Percentiles rank a stretch among this genome's conserved stretches.
These are phyloP conservation scores for Mystacornis crossleyi DNA, from an alignment of 2,113 vertebrate genomes.

Conservation along the genomic window DNA sequence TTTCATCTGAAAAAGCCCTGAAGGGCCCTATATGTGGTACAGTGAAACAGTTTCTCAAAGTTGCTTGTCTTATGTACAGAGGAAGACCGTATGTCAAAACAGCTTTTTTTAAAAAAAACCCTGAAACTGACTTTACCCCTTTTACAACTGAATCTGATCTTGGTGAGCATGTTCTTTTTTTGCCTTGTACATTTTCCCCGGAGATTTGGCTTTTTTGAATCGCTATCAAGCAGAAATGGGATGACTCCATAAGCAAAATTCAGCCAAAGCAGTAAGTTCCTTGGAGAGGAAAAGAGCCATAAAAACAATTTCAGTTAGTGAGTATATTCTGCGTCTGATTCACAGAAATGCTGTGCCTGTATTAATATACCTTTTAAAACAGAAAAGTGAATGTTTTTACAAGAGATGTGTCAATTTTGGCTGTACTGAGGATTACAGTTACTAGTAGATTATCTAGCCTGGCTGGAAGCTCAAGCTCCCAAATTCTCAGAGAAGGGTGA, in stretches of 20 bases:
- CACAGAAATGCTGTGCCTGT: neutral
- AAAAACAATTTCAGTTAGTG: neutral
- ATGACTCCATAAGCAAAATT: neutral
- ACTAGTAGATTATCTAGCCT: neutral
- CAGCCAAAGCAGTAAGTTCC: neutral
- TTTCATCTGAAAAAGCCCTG: conserved; percentile 40
- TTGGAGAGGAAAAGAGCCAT: neutral
- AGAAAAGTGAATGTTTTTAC: neutral
- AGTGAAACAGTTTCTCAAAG: conserved; percentile 15
- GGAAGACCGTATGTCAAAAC: neutral
- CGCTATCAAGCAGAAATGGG: neutral
- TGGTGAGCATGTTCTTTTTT: neutral
- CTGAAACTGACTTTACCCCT: neutral
- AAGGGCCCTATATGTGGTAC: conserved; percentile 2
- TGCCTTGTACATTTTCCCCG: neutral
- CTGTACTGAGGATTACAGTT: neutral
- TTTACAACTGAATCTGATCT: neutral
- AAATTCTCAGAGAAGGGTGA: neutral
- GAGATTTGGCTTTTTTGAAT: neutral
- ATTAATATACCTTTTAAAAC: neutral
- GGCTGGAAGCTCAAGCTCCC: neutral
- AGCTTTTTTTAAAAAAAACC: neutral
- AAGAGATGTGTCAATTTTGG: neutral
- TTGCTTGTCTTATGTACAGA: neutral
- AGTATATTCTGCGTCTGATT: neutral